Percentiles rank a stretch among this genome's conserved stretches.
These are phyloP conservation scores for Tortricodes alternella DNA, from an alignment of 2,888 invertebrate genomes.

Conservation along the genomic window DNA sequence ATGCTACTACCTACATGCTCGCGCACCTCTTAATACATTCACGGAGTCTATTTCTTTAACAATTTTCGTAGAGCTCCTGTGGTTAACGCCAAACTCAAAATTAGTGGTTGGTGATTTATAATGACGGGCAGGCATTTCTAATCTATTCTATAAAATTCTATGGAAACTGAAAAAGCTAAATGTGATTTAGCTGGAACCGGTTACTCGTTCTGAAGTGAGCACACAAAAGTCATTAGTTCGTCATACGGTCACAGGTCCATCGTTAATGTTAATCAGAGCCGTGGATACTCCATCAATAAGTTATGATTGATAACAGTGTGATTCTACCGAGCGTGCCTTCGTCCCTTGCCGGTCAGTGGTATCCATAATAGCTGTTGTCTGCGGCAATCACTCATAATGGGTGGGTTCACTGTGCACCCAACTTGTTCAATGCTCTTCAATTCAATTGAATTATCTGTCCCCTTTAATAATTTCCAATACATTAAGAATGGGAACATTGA, in stretches of 20 bases:
- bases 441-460: constrained; percentile 2
- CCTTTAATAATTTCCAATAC: background rate
- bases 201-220: background rate
- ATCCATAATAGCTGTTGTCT: constrained; percentile 67
- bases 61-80: background rate
- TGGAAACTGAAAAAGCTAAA: background rate
- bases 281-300: constrained; percentile 68
- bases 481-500: too few relatives aligned
- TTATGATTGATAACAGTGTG: constrained; percentile 74
- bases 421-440: constrained; percentile 14
- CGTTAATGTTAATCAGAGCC: constrained; percentile 54
- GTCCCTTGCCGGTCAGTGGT: constrained; percentile 39
- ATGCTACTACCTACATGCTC: constrained; percentile 53
- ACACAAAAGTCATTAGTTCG: constrained; percentile 44
- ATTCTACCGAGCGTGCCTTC: constrained; percentile 49
- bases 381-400: constrained; percentile 58
- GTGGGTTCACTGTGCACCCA: constrained; percentile 31
- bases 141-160: background rate
- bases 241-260: constrained; percentile 37
- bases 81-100: too few relatives aligned
- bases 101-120: too few relatives aligned
- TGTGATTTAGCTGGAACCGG: too few relatives aligned
- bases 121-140: too few relatives aligned
- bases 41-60: background rate
- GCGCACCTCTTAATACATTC: constrained; percentile 31